Base-by-base conservation (phyloP, 2,113 vertebrate genomes). In the Myotis yumanensis region DNA sequence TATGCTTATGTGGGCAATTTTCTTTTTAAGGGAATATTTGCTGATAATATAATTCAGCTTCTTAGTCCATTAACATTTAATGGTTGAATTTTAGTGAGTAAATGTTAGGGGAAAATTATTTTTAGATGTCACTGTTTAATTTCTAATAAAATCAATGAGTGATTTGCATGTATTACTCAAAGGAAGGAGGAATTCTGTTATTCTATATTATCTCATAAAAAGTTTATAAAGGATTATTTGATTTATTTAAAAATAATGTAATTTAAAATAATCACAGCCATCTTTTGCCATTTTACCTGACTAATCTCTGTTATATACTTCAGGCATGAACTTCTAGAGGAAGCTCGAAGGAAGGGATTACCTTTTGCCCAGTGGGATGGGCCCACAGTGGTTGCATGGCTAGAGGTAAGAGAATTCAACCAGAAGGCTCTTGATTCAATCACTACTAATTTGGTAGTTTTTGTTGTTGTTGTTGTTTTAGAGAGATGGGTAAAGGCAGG, bases 311-410 rank as follows among this genome's bases (percentile, higher is more conserved):
- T 94, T 96, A 20, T 88, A 20, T 73, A 98, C 93, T 98, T 92
- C 96, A 99, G 99, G 98, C 99, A 99, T 95, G 99, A 99, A 99
- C 98, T 99, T 91, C 97, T 99, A 97, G 99, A 99, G 98, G 99
- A 99, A 97, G 99, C 99, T 96, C 98, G 99, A 96, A 99, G 99
- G 76, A 99, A 99, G 98, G 99, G 99, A 54, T 98, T 99, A 96
- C 99, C 99, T 95, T 99, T 99, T 92, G 99, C 99, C 10, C 99
- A 99, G 84, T 99, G 99, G 99, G 99, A 99, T 88, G 99, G 99
- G 3, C 99, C 99, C 23, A 99, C 99, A 0, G 99, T 99, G 3
- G 99, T 99, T 0, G 99, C 99, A 8, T 99, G 99, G 99, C 98
- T 99, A 95, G 99, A 99, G 99, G 99, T 99, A 98, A 98, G 98